Percentiles rank a stretch among this genome's conserved stretches.
Evolutionary conservation across 2,113 vertebrate species (phyloP).

Genomic region (Genyomyrus donnyi): DNA sequence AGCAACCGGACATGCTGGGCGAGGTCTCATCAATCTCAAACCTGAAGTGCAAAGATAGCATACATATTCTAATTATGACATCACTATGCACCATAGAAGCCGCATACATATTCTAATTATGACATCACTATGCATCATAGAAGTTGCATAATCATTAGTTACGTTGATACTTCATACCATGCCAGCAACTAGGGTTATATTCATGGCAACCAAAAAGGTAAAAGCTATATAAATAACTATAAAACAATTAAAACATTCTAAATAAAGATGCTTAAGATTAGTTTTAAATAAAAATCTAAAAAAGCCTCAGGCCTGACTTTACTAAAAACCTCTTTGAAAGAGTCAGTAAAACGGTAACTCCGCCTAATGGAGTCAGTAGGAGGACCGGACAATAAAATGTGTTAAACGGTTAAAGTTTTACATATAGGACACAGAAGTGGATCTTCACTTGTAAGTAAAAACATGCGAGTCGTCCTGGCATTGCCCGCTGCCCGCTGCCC

Average conservation of each 20-base stretch:
- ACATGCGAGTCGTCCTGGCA: neutral
- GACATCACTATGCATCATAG: neutral
- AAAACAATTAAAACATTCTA: neutral
- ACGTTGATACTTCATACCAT: neutral
- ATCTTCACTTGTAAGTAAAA: neutral
- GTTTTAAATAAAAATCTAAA: neutral
- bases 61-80: neutral
- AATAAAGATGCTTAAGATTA: neutral
- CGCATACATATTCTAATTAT: too few species aligned
- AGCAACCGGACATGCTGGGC: constrained; percentile 84
- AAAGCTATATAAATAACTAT: neutral
- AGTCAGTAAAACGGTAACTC: too few species aligned
- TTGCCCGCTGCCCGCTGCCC: too few species aligned
- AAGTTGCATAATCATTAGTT: neutral
- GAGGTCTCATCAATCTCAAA: constrained; percentile 86
- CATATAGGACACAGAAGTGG: neutral
- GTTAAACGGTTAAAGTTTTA: neutral
- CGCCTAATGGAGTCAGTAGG: neutral
- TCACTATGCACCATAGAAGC: neutral
- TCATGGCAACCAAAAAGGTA: neutral
- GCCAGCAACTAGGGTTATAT: neutral
- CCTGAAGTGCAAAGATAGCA: constrained; percentile 42
- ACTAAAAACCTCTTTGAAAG: neutral
- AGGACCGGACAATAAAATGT: neutral
- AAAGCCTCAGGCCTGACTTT: neutral